Evolutionary conservation across 64 coral and sea anemone species (phyloP).

Genomic region (Porites australiensis): DNA sequence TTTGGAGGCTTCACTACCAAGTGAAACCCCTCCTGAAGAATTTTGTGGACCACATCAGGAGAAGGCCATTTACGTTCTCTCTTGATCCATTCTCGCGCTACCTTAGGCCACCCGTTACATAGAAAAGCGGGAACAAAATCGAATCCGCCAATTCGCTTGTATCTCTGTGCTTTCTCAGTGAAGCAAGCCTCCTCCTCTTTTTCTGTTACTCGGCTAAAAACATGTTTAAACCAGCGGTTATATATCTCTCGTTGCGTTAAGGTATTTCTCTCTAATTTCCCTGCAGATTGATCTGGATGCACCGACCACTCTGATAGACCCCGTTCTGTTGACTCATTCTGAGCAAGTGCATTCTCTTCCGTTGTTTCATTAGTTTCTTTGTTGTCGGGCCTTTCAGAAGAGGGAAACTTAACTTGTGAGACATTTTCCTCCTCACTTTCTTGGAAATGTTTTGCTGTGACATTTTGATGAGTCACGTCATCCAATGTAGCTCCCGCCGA

Average conservation of each 20-base stretch:
- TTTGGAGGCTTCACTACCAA: slow-evolving; percentile 55
- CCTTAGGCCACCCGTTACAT: slow-evolving; percentile 23
- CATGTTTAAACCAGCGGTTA: neutral
- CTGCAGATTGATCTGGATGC: neutral
- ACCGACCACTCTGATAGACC: neutral
- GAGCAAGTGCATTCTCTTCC: neutral
- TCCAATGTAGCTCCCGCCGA: neutral
- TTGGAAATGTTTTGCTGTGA: neutral
- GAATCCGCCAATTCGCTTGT: neutral
- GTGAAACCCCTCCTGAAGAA: slow-evolving; percentile 54
- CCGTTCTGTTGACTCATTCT: neutral
- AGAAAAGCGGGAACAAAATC: slow-evolving; percentile 28
- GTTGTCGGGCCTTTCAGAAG: too few species aligned
- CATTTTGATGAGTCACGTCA: neutral
- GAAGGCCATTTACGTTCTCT: slow-evolving; percentile 42
- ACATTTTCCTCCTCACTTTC: neutral
- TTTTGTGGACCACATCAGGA: slow-evolving; percentile 22
- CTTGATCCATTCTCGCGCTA: slow-evolving; percentile 33
- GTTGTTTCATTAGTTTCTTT: neutral
- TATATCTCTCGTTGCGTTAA: neutral
- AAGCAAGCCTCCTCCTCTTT: neutral
- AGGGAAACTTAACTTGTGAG: neutral
- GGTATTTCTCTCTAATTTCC: neutral
- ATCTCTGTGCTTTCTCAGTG: neutral
- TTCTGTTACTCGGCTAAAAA: neutral